Conservation (phyloP, 2,888 invertebrate genomes). For the Trisateles emortualis region DNA sequence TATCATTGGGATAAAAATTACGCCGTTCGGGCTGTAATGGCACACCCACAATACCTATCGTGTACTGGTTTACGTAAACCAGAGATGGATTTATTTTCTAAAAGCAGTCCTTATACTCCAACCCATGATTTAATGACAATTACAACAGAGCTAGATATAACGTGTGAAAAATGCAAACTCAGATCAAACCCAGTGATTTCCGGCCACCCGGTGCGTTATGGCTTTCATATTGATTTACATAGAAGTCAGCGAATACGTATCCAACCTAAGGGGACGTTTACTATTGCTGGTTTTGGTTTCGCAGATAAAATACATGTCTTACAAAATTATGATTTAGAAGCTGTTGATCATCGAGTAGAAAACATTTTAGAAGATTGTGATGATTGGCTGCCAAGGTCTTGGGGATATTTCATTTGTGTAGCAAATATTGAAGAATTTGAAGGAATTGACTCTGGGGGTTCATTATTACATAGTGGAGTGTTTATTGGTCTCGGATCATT, state of each 20-base stretch:
- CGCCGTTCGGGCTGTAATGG: neutral
- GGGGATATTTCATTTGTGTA: constrained; percentile 19
- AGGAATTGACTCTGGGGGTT: constrained; percentile 12
- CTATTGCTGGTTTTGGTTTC: constrained; percentile 16
- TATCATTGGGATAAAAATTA: neutral
- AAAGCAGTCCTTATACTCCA: neutral
- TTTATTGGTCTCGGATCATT: constrained; percentile 18
- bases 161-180: too few species aligned
- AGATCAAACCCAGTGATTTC: too few species aligned
- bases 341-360: constrained; percentile 4
- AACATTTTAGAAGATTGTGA: constrained; percentile 8
- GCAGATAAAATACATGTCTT: constrained; percentile 8
- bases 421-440: constrained; percentile 15
- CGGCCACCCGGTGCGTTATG: too few species aligned
- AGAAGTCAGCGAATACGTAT: neutral
- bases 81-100: neutral
- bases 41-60: neutral
- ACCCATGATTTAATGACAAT: neutral
- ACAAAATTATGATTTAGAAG: constrained; percentile 13
- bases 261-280: constrained; percentile 1
- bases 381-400: constrained; percentile 12
- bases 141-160: too few species aligned
- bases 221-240: neutral
- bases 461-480: neutral
- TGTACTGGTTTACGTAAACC: neutral